Evolutionary conservation across 1,140 invertebrate species (phyloP).

Genomic region (Brachionus angularis): DNA sequence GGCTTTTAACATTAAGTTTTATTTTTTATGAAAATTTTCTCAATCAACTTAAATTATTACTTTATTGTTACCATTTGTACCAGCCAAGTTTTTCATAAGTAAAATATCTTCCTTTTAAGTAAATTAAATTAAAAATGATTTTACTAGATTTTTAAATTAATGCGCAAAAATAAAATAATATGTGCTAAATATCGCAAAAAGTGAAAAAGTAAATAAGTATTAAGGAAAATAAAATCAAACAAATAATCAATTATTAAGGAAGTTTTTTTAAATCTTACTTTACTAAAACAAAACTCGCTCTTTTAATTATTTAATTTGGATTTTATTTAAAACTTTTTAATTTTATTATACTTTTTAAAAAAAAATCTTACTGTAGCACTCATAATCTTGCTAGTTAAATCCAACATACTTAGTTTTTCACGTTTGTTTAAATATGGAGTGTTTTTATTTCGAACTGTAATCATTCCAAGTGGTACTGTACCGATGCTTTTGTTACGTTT

Average conservation of each 20-base stretch:
- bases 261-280: constrained; percentile 14
- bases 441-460: constrained; percentile 24
- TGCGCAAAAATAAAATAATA: constrained; percentile 5
- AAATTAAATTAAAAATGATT: too few relatives aligned
- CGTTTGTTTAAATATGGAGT: constrained; percentile 34
- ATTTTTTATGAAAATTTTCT: too few relatives aligned
- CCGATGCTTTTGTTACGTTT: constrained; percentile 25
- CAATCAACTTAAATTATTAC: neutral
- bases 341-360: neutral
- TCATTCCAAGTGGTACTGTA: constrained; percentile 1
- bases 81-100: constrained; percentile 18
- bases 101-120: constrained; percentile 15
- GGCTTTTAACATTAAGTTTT: too few relatives aligned
- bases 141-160: neutral
- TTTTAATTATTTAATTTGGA: neutral
- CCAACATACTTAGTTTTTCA: constrained; percentile 35
- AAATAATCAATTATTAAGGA: neutral
- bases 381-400: constrained; percentile 43
- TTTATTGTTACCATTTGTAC: neutral
- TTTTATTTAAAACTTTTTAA: neutral
- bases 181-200: neutral
- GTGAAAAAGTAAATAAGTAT: neutral
- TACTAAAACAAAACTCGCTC: constrained; percentile 30
- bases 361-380: constrained; percentile 42
- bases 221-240: neutral